A percentile compares a stretch with the other conserved stretches of the same genome.
Conservation (phyloP, 1,140 invertebrate genomes). For the Diprion similis region DNA sequence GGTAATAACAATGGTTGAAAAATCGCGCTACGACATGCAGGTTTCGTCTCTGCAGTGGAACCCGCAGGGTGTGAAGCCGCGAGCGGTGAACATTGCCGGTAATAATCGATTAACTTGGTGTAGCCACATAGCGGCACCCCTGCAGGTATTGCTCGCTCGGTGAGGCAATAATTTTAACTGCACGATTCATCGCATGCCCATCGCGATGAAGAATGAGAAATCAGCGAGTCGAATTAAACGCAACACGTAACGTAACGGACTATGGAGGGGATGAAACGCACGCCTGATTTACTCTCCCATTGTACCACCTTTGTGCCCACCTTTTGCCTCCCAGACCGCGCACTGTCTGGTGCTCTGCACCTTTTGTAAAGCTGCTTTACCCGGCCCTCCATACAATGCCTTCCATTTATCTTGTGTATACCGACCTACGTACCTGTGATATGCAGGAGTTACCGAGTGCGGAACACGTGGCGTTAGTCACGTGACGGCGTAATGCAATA, state of each 20-base stretch:
- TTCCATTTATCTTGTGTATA: too few species aligned
- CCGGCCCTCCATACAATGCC: too few species aligned
- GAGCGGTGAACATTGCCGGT: slow-evolving; percentile 32
- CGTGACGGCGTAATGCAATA: too few species aligned
- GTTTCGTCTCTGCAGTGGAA: background rate
- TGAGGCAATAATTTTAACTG: background rate
- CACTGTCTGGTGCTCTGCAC: too few species aligned
- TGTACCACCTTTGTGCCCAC: background rate
- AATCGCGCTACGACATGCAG: background rate
- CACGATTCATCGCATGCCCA: slow-evolving; percentile 14
- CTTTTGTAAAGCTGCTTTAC: too few species aligned
- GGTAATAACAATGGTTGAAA: slow-evolving; percentile 11
- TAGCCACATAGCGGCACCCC: slow-evolving; percentile 9
- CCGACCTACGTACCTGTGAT: too few species aligned
- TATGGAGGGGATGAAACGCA: background rate
- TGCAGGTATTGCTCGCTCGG: slow-evolving; percentile 10
- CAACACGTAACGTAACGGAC: background rate
- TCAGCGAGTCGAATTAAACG: background rate
- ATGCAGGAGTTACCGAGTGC: too few species aligned
- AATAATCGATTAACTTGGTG: slow-evolving; percentile 44
- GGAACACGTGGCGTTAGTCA: too few species aligned
- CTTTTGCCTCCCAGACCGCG: too few species aligned
- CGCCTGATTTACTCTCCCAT: background rate
- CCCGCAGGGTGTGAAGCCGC: slow-evolving; percentile 8
- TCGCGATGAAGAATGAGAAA: background rate